Evolutionary conservation across 2,797 vertebrate genomes (phyloP).

Genomic region (Avahi laniger): DNA sequence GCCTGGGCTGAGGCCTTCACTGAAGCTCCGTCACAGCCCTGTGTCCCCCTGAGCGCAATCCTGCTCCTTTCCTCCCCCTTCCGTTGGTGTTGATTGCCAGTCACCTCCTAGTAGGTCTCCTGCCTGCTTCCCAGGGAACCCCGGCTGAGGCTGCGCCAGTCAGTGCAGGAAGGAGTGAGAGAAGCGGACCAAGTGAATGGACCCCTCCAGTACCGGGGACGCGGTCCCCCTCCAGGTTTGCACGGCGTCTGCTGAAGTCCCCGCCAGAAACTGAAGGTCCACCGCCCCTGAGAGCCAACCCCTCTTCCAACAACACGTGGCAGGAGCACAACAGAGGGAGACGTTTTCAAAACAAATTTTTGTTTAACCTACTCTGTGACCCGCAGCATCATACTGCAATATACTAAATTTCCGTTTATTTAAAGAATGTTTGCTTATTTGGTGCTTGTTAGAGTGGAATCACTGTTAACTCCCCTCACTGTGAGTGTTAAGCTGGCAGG

Average conservation of each 20-base stretch:
- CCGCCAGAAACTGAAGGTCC: neutral
- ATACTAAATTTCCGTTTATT: slow-evolving; percentile 85
- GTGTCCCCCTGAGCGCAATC: neutral
- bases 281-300: neutral
- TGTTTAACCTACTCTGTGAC: slow-evolving; percentile 86
- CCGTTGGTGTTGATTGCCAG: accelerated
- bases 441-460: slow-evolving; percentile 82
- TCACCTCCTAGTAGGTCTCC: neutral
- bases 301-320: neutral
- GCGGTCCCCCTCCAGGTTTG: too few relatives aligned
- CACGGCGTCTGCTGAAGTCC: neutral
- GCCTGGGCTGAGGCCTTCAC: neutral
- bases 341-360: slow-evolving; percentile 82
- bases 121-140: neutral
- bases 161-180: neutral
- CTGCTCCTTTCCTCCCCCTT: neutral
- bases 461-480: slow-evolving; percentile 71
- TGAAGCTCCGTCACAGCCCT: neutral
- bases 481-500: slow-evolving; percentile 69
- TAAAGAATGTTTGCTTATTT: slow-evolving; percentile 85
- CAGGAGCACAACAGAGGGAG: slow-evolving; percentile 49
- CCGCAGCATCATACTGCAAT: slow-evolving; percentile 80
- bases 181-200: neutral
- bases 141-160: accelerated
- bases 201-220: neutral